phyloP scores from a whole-genome alignment of 2,888 invertebrate species.

The Atrina japonica region DNA sequence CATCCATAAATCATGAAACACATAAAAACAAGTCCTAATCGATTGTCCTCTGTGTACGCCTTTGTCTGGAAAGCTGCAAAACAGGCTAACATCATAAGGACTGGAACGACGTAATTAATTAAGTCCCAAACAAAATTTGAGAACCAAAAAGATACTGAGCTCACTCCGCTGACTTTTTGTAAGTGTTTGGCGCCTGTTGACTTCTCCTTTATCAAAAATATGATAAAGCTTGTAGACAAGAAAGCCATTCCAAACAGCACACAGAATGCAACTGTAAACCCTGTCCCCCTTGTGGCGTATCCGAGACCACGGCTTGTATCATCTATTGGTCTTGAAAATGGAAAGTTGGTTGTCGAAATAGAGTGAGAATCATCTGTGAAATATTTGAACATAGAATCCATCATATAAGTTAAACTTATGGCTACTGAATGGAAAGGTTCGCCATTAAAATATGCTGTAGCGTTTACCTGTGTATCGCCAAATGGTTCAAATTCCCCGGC shows the following conservation, averaged over 20 bases:
- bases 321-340: conserved; percentile 43
- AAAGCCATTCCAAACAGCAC: conserved; percentile 73
- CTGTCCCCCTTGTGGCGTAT: conserved; percentile 27
- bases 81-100: conserved; percentile 84
- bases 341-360: conserved; percentile 49
- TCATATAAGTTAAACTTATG: conserved; percentile 83
- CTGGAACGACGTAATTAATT: conserved; percentile 84
- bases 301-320: conserved; percentile 25
- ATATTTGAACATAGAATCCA: conserved; percentile 56
- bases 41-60: conserved; percentile 82
- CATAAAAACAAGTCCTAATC: conserved; percentile 81
- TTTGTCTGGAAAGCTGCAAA: conserved; percentile 86
- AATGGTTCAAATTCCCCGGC: conserved; percentile 62
- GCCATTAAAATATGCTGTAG: conserved; percentile 87
- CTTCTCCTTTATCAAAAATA: conserved; percentile 70
- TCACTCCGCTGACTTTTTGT: conserved; percentile 76
- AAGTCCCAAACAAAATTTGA: conserved; percentile 87
- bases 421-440: conserved; percentile 89
- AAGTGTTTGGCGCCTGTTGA: conserved; percentile 68
- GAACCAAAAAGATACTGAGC: conserved; percentile 85
- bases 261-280: conserved; percentile 56
- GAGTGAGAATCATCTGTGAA: conserved; percentile 39
- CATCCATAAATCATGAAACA: conserved; percentile 87
- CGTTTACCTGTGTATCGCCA: conserved; percentile 20
- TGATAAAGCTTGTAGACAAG: conserved; percentile 67